Conservation (phyloP, 2,888 invertebrate genomes). For the Harmothoe impar region DNA sequence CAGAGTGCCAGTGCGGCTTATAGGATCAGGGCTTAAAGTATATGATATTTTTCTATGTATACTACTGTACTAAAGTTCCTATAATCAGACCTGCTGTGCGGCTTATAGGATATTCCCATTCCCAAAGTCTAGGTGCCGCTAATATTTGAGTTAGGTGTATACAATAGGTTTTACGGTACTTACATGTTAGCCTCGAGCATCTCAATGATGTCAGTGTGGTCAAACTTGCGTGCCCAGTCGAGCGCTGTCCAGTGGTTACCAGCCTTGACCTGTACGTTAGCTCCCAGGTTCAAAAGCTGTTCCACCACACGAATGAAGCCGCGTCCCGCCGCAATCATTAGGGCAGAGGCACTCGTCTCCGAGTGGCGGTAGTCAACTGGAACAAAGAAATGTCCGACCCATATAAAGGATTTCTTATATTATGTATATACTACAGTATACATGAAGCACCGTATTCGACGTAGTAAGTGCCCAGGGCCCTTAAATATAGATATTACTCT, state of each 20-base stretch:
- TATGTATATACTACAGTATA: background rate
- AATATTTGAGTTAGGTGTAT: too few relatives aligned
- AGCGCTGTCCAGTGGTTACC: constrained; percentile 89
- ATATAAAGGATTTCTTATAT: constrained; percentile 18
- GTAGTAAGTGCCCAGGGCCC: too few relatives aligned
- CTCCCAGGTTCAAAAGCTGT: constrained; percentile 89
- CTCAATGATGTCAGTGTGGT: constrained; percentile 87
- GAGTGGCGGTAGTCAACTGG: constrained; percentile 89
- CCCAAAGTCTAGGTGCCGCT: too few relatives aligned
- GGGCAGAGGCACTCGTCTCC: constrained; percentile 87
- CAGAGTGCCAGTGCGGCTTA: too few relatives aligned
- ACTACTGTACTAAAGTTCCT: too few relatives aligned
- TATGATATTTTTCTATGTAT: too few relatives aligned
- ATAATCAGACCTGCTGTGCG: too few relatives aligned
- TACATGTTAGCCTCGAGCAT: constrained; percentile 85
- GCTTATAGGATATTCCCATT: too few relatives aligned
- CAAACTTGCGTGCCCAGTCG: constrained; percentile 88
- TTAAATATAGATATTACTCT: too few relatives aligned
- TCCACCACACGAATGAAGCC: constrained; percentile 88
- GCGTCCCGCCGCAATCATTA: constrained; percentile 91
- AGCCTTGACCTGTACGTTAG: constrained; percentile 86
- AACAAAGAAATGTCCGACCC: constrained; percentile 57
- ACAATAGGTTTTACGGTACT: too few relatives aligned
- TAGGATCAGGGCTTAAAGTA: too few relatives aligned
- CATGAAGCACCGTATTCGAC: too few relatives aligned